Percentiles rank a stretch among this genome's conserved stretches.
phyloP scores from a whole-genome alignment of 2,113 vertebrate species.

The Atlantisia rogersi region DNA sequence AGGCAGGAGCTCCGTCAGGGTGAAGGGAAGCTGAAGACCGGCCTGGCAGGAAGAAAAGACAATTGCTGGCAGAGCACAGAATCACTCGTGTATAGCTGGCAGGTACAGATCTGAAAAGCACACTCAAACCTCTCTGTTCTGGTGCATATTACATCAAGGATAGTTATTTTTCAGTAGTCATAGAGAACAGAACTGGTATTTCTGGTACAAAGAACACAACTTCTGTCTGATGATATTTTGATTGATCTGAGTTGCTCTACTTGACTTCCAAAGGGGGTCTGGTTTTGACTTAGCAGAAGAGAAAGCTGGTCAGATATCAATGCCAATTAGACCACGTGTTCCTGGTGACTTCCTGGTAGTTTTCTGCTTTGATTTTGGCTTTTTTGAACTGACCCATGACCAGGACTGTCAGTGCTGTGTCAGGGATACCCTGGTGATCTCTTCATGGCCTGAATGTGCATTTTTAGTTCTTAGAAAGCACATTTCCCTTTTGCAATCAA shows the following conservation, averaged over 20 bases:
- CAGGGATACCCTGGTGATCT: background rate
- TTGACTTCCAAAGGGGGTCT: background rate
- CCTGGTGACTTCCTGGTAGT: background rate
- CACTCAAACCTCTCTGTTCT: background rate
- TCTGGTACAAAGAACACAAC: background rate
- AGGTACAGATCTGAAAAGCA: background rate
- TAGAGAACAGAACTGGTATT: background rate
- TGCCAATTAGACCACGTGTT: background rate
- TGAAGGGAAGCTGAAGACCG: background rate
- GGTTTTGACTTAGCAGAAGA: background rate
- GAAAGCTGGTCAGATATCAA: background rate
- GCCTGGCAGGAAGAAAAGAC: background rate
- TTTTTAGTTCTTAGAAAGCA: background rate
- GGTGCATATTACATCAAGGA: background rate
- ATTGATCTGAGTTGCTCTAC: background rate
- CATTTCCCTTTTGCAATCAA: background rate
- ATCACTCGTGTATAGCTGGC: background rate
- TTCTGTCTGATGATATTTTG: background rate
- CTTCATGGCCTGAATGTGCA: background rate
- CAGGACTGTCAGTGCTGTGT: background rate
- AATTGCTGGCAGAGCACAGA: background rate
- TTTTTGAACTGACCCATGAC: background rate
- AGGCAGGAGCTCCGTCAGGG: background rate
- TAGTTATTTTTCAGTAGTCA: background rate
- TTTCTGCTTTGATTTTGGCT: constrained; percentile 4